phyloP scores from a whole-genome alignment of 2,888 invertebrate species.

The Nowickia ferox region DNA sequence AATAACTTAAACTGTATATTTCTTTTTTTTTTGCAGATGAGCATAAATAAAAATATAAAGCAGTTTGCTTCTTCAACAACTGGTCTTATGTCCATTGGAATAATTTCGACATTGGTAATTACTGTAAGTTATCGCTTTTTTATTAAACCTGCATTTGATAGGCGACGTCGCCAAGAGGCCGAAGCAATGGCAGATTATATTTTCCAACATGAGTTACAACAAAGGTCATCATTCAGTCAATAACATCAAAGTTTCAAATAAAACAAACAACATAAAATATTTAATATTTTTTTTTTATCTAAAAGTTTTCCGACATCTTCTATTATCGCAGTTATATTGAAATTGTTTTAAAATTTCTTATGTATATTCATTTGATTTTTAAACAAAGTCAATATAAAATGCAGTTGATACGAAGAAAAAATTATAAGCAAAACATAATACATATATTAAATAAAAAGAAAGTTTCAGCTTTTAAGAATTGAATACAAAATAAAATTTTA shows the following conservation, averaged over 20 bases:
- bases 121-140: constrained; percentile 76
- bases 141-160: constrained; percentile 77
- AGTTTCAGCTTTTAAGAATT: constrained; percentile 13
- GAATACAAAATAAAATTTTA: constrained; percentile 25
- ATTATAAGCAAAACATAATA: constrained; percentile 1
- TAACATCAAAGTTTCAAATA: constrained; percentile 44
- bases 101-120: constrained; percentile 76
- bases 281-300: no score
- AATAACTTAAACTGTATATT: neutral
- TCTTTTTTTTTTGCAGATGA: constrained; percentile 78
- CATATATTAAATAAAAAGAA: neutral
- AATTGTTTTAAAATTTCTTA: neutral
- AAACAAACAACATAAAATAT: constrained; percentile 1
- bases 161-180: constrained; percentile 77
- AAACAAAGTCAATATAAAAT: constrained; percentile 9
- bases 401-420: neutral
- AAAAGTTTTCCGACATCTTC: neutral
- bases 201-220: constrained; percentile 77
- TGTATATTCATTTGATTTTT: constrained; percentile 1
- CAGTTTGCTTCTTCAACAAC: constrained; percentile 76
- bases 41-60: constrained; percentile 76
- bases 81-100: constrained; percentile 79
- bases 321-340: neutral
- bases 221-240: constrained; percentile 24
- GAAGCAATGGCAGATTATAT: constrained; percentile 80